phyloP scores from a whole-genome alignment of 2,113 vertebrate species.

The Alethe castanea region DNA sequence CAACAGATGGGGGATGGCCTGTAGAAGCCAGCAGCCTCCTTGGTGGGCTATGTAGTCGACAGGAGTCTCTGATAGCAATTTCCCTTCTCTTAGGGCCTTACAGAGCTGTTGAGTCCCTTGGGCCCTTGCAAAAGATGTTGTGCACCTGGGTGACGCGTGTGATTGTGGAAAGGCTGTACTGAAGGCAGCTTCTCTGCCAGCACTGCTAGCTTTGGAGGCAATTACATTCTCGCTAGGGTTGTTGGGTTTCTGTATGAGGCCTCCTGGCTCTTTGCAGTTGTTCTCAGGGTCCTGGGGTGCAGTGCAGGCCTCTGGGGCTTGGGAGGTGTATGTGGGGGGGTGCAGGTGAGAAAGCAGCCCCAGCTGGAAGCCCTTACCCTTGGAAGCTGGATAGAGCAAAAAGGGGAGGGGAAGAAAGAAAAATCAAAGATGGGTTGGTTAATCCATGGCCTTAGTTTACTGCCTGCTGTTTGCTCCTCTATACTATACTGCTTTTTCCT shows the following conservation, averaged over 20 bases:
- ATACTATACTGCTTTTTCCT: not conserved
- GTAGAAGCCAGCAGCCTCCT: constrained; percentile 51
- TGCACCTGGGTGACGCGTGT: constrained; percentile 7
- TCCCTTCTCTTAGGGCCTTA: constrained; percentile 30
- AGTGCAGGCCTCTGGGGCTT: not conserved
- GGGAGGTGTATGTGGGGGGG: no score
- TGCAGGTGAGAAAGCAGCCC: not conserved
- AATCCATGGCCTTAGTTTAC: not conserved
- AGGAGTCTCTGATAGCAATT: constrained; percentile 57
- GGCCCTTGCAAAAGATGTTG: constrained; percentile 14
- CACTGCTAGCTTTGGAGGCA: not conserved
- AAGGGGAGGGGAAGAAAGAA: rapidly evolving
- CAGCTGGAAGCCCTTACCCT: not conserved
- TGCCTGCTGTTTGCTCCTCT: not conserved
- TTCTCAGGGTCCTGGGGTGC: not conserved
- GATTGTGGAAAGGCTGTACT: not conserved
- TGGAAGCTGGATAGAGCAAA: not conserved
- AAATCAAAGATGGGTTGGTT: not conserved
- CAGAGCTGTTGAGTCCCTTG: constrained; percentile 39
- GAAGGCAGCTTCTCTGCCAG: not conserved
- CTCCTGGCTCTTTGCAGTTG: not conserved
- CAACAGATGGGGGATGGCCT: constrained; percentile 57
- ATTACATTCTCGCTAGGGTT: not conserved
- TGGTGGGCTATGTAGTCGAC: constrained; percentile 42
- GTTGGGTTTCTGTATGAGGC: not conserved